Evolutionary conservation across 2,797 vertebrate species (phyloP).

Genomic region (Sylvia borin): DNA sequence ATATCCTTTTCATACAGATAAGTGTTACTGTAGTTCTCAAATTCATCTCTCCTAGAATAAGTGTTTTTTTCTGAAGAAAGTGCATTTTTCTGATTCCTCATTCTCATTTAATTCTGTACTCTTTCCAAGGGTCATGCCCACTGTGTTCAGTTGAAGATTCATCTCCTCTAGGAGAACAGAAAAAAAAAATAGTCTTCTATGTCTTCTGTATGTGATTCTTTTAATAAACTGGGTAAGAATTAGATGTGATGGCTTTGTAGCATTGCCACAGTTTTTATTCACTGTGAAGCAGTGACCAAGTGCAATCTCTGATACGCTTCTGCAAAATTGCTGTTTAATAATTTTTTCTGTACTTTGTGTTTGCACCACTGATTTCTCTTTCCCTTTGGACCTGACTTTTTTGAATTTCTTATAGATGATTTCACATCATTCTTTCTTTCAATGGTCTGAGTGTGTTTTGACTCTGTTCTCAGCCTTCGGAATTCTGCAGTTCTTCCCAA

Average conservation of each 20-base stretch:
- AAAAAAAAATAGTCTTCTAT: background rate
- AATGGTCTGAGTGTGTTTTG: background rate
- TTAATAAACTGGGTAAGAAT: background rate
- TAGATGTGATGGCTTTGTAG: background rate
- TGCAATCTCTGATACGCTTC: background rate
- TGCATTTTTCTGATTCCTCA: background rate
- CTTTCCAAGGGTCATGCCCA: background rate
- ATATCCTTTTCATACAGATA: background rate
- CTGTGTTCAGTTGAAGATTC: background rate
- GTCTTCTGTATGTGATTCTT: background rate
- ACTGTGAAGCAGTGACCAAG: background rate
- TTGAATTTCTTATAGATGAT: background rate
- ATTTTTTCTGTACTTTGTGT: background rate
- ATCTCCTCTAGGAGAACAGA: background rate
- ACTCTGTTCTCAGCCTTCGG: background rate
- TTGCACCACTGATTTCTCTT: background rate
- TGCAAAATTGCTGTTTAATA: background rate
- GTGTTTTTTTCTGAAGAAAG: background rate
- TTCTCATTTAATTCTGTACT: background rate
- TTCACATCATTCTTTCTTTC: background rate
- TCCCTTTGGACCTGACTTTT: background rate
- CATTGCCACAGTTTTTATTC: background rate
- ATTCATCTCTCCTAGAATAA: background rate
- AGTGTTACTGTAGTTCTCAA: background rate
- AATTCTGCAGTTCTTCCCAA: background rate